These are phyloP conservation scores for Phalloptychus januarius DNA, from an alignment of 2,797 vertebrate species.

Conservation along the genomic window DNA sequence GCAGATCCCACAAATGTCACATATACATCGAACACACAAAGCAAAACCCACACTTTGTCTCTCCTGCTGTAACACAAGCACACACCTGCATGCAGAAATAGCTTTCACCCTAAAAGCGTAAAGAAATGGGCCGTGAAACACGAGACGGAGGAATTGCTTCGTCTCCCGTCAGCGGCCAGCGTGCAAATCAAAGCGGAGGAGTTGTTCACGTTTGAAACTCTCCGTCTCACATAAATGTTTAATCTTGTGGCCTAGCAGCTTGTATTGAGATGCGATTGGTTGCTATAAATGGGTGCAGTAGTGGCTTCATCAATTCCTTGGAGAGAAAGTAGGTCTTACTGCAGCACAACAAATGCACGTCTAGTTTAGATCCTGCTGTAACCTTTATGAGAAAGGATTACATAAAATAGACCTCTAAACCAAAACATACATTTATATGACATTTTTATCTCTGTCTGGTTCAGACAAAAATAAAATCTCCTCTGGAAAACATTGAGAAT, in stretches of 20 bases:
- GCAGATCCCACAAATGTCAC: constrained; percentile 32
- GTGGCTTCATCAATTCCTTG: constrained; percentile 29
- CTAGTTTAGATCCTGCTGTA: constrained; percentile 7
- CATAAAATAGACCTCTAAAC: constrained; percentile 20
- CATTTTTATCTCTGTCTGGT: neutral
- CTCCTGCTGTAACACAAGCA: constrained; percentile 32
- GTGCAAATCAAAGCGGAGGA: constrained; percentile 36
- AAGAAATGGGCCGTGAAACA: constrained; percentile 52
- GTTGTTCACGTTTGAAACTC: constrained; percentile 24
- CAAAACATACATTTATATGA: constrained; percentile 23
- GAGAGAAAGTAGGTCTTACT: constrained; percentile 19
- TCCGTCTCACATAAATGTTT: constrained; percentile 48
- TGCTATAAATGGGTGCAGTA: constrained; percentile 32
- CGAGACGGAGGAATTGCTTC: constrained; percentile 32
- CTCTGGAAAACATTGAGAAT: constrained; percentile 17
- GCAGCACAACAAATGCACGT: constrained; percentile 18
- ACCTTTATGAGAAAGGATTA: constrained; percentile 19
- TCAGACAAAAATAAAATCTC: neutral
- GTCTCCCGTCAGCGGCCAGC: constrained; percentile 25
- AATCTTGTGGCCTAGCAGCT: constrained; percentile 37
- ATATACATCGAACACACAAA: constrained; percentile 35
- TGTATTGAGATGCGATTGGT: constrained; percentile 28
- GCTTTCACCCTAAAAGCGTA: constrained; percentile 48
- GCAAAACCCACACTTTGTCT: constrained; percentile 24
- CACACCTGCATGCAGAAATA: constrained; percentile 67